phyloP scores from a whole-genome alignment of 2,888 invertebrate species.

The Orthosia cruda region DNA sequence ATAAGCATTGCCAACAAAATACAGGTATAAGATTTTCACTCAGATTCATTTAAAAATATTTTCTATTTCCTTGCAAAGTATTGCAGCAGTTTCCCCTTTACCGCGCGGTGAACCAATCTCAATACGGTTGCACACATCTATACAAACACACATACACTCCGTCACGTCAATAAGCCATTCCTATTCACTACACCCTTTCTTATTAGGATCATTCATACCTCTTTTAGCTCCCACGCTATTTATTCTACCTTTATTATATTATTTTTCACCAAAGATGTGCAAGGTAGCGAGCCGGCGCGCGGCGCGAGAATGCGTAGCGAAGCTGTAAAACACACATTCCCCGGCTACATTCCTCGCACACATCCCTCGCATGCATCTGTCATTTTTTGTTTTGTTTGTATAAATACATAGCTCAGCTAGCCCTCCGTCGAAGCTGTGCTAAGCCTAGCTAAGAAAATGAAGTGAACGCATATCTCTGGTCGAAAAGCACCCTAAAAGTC shows the following conservation, averaged over 20 bases:
- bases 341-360: too few relatives aligned
- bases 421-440: too few relatives aligned
- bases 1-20: constrained; percentile 15
- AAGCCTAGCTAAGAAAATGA: too few relatives aligned
- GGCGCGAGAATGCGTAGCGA: neutral
- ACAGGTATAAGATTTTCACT: constrained; percentile 18
- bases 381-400: too few relatives aligned
- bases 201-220: constrained; percentile 61
- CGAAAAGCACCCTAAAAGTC: constrained; percentile 14
- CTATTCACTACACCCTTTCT: constrained; percentile 53
- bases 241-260: constrained; percentile 16
- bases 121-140: constrained; percentile 37
- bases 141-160: constrained; percentile 44
- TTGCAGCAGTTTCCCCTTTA: constrained; percentile 41
- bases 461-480: neutral
- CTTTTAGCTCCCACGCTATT: constrained; percentile 45
- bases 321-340: too few relatives aligned
- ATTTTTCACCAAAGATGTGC: neutral
- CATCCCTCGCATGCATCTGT: too few relatives aligned
- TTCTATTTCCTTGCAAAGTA: constrained; percentile 53
- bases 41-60: constrained; percentile 45
- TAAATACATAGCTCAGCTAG: too few relatives aligned
- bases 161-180: constrained; percentile 59
- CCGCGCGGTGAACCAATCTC: constrained; percentile 41
- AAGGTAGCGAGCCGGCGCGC: neutral